Evolutionary conservation across 2,113 vertebrate genomes (phyloP).

Genomic region (Mobula birostris): DNA sequence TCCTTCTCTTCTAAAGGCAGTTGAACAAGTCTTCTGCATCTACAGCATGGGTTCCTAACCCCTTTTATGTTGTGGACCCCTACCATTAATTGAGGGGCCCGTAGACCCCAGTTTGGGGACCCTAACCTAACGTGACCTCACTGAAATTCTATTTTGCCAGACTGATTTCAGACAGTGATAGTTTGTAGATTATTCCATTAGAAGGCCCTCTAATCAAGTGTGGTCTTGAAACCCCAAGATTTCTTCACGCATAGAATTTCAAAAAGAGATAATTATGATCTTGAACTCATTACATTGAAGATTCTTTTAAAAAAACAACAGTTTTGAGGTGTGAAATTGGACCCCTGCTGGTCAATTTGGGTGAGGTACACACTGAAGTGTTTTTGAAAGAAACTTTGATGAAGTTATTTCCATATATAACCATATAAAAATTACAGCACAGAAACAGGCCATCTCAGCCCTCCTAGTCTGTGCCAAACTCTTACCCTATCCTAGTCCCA

Average conservation of each 20-base stretch:
- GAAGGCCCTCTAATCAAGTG: neutral
- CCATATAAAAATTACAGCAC: no score
- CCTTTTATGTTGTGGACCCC: no score
- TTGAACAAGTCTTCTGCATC: neutral
- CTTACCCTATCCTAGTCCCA: no score
- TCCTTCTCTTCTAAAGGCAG: neutral
- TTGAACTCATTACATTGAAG: neutral
- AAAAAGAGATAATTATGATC: neutral
- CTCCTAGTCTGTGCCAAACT: no score
- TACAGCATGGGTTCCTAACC: neutral
- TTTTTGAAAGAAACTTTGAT: neutral
- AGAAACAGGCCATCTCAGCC: no score
- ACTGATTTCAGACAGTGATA: neutral
- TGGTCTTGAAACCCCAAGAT: neutral
- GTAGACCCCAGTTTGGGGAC: no score
- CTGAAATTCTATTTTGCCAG: neutral
- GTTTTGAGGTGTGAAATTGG: neutral
- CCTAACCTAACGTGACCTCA: neutral
- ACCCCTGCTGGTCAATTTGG: neutral
- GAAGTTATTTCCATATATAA: no score
- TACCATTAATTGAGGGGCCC: no score
- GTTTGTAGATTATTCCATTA: neutral
- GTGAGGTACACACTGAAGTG: neutral
- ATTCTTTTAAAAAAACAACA: neutral
- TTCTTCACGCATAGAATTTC: neutral